Evolutionary conservation across 2,113 vertebrate species (phyloP).

Genomic region (Myotis lucifugus): DNA sequence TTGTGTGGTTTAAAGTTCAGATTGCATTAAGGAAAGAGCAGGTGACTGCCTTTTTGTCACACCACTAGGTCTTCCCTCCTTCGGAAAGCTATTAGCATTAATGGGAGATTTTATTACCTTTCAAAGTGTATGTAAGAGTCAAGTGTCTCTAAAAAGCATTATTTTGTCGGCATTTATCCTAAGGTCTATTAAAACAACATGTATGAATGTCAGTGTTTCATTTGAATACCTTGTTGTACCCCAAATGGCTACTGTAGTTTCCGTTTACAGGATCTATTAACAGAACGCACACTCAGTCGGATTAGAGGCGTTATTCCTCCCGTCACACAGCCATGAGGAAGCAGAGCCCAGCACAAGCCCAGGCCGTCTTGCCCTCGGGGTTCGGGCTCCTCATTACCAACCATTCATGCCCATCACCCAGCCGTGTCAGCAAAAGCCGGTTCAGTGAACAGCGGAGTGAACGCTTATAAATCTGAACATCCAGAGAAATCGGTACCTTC

Average conservation of each 20-base stretch:
- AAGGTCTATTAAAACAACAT: constrained; percentile 69
- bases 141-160: constrained; percentile 70
- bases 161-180: constrained; percentile 68
- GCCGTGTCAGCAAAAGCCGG: not conserved
- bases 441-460: not conserved
- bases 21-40: not conserved
- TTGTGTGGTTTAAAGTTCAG: constrained; percentile 36
- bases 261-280: not conserved
- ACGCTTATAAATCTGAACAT: not conserved
- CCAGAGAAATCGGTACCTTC: not conserved
- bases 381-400: not conserved
- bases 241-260: not conserved
- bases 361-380: not conserved
- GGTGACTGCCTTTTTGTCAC: constrained; percentile 23
- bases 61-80: constrained; percentile 14
- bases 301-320: not conserved
- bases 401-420: rapidly evolving
- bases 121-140: constrained; percentile 67
- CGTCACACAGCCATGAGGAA: not conserved
- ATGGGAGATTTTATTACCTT: constrained; percentile 62
- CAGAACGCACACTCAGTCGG: not conserved
- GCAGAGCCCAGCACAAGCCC: not conserved
- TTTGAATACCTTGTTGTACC: constrained; percentile 23
- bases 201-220: constrained; percentile 55
- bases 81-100: constrained; percentile 63